Evolutionary conservation across 2,113 vertebrate genomes (phyloP).

Genomic region (Erythrocebus patas): DNA sequence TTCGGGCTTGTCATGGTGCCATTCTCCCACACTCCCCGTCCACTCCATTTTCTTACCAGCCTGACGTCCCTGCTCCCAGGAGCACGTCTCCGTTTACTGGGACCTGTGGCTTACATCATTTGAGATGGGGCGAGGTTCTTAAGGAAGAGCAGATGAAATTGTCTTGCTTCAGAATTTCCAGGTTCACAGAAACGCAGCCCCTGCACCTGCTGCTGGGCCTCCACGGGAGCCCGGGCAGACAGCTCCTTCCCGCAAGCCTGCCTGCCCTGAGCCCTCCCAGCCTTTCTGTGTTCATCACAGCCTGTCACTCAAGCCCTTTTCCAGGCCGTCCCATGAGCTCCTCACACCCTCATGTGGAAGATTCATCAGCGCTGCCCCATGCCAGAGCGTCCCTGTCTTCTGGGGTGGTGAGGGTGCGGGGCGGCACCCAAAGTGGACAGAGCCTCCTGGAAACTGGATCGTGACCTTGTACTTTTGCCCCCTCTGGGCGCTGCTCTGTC

Average conservation of each 20-base stretch:
- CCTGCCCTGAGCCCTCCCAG: background rate
- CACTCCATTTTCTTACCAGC: background rate
- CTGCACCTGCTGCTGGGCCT: background rate
- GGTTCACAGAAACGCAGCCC: background rate
- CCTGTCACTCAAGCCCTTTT: background rate
- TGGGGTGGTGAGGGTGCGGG: background rate
- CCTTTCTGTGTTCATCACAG: no score
- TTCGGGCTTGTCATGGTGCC: rapidly evolving
- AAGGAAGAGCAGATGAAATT: background rate
- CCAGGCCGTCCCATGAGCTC: no score
- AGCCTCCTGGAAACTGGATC: background rate
- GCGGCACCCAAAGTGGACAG: no score
- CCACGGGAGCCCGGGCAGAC: background rate
- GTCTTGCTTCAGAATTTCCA: background rate
- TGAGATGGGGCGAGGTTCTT: background rate
- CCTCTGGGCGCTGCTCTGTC: no score
- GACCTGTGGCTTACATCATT: background rate
- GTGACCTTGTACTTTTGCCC: no score
- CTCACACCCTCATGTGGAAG: background rate
- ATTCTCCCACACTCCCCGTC: no score
- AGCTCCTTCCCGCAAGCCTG: background rate
- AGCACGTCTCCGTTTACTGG: background rate
- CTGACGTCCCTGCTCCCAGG: background rate
- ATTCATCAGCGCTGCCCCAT: background rate
- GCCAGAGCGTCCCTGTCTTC: background rate